Evolutionary conservation across 2,888 invertebrate species (phyloP).

Genomic region (Agrypnus murinus): DNA sequence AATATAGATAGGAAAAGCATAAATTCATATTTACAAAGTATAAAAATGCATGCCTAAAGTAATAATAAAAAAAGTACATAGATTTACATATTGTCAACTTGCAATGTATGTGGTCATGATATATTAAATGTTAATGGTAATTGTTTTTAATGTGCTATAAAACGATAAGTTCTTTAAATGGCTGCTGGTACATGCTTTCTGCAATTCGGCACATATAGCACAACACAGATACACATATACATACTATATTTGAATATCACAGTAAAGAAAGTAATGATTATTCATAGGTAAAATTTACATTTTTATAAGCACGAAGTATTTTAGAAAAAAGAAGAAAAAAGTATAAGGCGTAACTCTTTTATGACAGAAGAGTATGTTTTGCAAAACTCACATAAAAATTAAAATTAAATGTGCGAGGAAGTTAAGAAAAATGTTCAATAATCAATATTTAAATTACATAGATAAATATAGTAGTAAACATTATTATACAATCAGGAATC

Average conservation of each 20-base stretch:
- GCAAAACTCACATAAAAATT: constrained; percentile 44
- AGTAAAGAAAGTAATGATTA: constrained; percentile 67
- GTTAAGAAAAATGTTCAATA: constrained; percentile 30
- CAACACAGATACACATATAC: constrained; percentile 68
- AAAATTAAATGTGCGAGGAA: constrained; percentile 41
- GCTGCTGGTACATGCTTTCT: constrained; percentile 58
- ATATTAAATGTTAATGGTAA: constrained; percentile 45
- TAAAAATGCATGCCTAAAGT: constrained; percentile 56
- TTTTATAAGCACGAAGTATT: constrained; percentile 61
- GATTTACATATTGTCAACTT: constrained; percentile 60
- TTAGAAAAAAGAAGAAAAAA: constrained; percentile 58
- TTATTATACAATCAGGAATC: constrained; percentile 58
- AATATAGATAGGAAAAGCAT: constrained; percentile 43
- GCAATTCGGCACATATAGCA: constrained; percentile 66
- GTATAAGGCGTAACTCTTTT: constrained; percentile 63
- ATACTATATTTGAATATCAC: constrained; percentile 70
- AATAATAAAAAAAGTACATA: constrained; percentile 52
- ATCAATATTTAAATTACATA: constrained; percentile 35
- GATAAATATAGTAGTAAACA: constrained; percentile 53
- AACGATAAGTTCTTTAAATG: constrained; percentile 47
- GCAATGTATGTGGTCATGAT: constrained; percentile 53
- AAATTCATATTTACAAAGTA: constrained; percentile 49
- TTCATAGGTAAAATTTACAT: constrained; percentile 49
- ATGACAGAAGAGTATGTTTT: constrained; percentile 44
- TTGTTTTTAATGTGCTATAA: constrained; percentile 48